Evolutionary conservation across 2,797 vertebrate genomes (phyloP), one percentile per base, ranked within the genome.

Genomic region (Sebastes itinus): DNA sequence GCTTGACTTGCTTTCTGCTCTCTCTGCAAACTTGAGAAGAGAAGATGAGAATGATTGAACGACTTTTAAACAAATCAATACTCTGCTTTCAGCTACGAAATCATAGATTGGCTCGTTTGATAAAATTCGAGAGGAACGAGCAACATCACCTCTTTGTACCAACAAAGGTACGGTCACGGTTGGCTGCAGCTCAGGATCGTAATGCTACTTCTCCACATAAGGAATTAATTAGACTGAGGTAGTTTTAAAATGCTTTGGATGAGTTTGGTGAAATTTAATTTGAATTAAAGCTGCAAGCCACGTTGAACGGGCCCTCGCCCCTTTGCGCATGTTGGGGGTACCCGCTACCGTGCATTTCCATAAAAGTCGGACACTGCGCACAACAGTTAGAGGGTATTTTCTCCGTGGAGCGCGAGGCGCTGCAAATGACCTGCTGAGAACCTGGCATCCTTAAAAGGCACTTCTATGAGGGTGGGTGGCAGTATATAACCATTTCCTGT

Each of bases 61-160:
- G 9, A 28, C 33, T 71, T 80, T 70, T 55, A 60, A 63, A 70
- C 54, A 13, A 78, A 66, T 72, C 66, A 27, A 27, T 42, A 13
- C 6, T 46, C 27, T 42, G 30, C 35, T 46, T 60, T 52, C 72
- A 58, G 61, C n/a, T 30, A 49, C 2, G 2, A 32, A n/a, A 27
- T 18, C 18, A 20, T 4, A 20, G 54, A 70, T 55, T 54, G 23
- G 10, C 56, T 64, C 1, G 7, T 18, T 66, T 75, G 49, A 59
- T 72, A 3, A 25, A 35, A 73, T 63, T 25, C 2, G 3, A 56
- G 46, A 52, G 16, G 7, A 55, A 55, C n/a, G 61, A 35, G 25
- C 56, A 14, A 42, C 20, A 23, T 68, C 56, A 27, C 25, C 58
- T 55, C 14, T 42, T 13, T 6, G 9, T n/a, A n/a, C n/a, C 30